A percentile compares a stretch with the other conserved stretches of the same genome.
phyloP scores from a whole-genome alignment of 2,113 vertebrate species.

The Panurus biarmicus region DNA sequence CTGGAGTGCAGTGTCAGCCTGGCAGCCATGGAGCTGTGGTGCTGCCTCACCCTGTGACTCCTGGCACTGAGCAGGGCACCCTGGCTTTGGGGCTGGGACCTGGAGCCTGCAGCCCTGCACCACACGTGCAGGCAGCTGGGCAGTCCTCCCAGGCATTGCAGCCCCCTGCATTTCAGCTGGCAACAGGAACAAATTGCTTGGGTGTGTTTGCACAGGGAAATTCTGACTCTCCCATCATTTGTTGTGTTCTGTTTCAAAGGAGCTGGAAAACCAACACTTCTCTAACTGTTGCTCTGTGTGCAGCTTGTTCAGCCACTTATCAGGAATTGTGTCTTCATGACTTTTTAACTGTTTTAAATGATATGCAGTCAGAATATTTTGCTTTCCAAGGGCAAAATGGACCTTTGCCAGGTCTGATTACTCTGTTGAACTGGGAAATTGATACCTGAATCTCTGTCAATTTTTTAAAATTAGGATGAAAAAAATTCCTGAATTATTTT shows the following conservation, averaged over 20 bases:
- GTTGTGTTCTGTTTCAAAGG: not conserved
- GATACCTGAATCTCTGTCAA: not conserved
- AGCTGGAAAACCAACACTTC: not conserved
- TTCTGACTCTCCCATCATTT: not conserved
- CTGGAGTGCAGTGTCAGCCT: not conserved
- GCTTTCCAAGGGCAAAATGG: not conserved
- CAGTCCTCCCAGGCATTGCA: not conserved
- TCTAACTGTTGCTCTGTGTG: not conserved
- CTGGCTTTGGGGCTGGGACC: not conserved
- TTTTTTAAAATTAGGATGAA: not conserved
- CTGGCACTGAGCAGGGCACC: no score
- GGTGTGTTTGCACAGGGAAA: not conserved
- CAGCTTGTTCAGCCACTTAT: not conserved
- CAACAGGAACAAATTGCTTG: not conserved
- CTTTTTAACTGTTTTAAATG: not conserved
- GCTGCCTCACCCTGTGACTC: constrained; percentile 44
- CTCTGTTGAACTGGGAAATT: not conserved
- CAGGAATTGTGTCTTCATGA: not conserved
- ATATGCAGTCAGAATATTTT: not conserved
- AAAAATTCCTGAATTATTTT: not conserved
- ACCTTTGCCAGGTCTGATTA: not conserved
- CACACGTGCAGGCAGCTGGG: fast-evolving
- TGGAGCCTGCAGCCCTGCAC: not conserved
- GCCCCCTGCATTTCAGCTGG: not conserved
- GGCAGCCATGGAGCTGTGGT: not conserved